These are phyloP conservation scores for Manis javanica DNA, from an alignment of 2,797 vertebrate genomes.

Conservation along the genomic window DNA sequence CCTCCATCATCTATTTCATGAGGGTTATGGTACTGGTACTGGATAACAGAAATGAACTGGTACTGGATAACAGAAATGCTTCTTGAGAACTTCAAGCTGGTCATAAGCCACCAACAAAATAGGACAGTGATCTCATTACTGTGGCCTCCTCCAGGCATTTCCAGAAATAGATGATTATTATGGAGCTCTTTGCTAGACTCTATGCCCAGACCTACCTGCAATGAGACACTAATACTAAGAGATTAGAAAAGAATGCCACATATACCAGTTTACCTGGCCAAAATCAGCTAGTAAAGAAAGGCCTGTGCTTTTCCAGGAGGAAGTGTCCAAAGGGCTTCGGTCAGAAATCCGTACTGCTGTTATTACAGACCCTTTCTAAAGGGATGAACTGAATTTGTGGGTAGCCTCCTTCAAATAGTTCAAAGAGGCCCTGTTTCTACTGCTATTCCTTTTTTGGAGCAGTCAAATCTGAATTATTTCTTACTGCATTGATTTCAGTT, in stretches of 20 bases:
- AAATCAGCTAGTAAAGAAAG: not conserved
- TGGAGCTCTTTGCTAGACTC: not conserved
- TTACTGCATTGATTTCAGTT: not conserved
- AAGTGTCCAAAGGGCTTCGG: not conserved
- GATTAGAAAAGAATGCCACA: not conserved
- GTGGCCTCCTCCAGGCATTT: slow-evolving; percentile 24
- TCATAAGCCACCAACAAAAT: slow-evolving; percentile 14
- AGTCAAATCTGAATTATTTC: slow-evolving; percentile 47
- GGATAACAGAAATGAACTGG: slow-evolving; percentile 10
- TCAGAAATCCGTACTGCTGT: not conserved
- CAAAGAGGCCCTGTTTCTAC: not conserved
- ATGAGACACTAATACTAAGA: not conserved
- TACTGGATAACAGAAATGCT: slow-evolving; percentile 17
- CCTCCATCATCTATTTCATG: not conserved
- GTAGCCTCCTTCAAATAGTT: not conserved
- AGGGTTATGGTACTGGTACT: slow-evolving; percentile 16
- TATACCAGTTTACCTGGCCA: not conserved
- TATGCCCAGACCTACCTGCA: not conserved
- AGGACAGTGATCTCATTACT: not conserved
- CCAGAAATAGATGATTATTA: slow-evolving; percentile 31
- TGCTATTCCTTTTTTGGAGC: not conserved
- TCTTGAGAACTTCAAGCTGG: not conserved
- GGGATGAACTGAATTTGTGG: not conserved
- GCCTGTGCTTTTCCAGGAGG: not conserved
- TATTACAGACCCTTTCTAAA: slow-evolving; percentile 4